These are phyloP conservation scores for Bubo bubo DNA, from an alignment of 2,113 vertebrate species.

Conservation along the genomic window DNA sequence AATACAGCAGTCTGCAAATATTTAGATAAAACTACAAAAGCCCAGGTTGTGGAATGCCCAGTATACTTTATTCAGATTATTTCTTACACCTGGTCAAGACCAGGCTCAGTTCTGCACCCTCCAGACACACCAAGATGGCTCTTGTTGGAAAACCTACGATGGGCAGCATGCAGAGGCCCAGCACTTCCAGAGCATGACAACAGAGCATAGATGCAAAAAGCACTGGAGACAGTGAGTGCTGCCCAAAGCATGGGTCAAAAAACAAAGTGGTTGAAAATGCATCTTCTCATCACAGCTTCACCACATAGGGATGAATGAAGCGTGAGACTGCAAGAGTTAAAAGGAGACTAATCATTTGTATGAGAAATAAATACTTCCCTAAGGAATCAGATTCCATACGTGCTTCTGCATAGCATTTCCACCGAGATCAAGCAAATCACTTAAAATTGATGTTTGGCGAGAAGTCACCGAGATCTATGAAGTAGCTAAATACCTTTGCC, in stretches of 20 bases:
- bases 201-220: not conserved
- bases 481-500: not conserved
- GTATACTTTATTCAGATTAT: not conserved
- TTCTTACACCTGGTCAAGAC: not conserved
- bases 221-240: not conserved
- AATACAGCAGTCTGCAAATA: not conserved
- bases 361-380: not conserved
- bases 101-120: not conserved
- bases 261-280: not conserved
- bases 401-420: not conserved
- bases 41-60: not conserved
- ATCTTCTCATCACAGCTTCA: not conserved
- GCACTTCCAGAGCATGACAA: not conserved
- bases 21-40: not conserved
- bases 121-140: not conserved
- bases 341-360: not conserved
- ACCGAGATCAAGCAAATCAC: not conserved
- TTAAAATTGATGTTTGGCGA: not conserved
- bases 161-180: fast-evolving
- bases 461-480: not conserved
- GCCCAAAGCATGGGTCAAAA: not conserved
- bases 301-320: not conserved
- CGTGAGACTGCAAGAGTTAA: fast-evolving
- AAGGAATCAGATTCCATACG: not conserved
- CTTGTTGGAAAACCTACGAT: not conserved